Conservation (phyloP, 2,888 invertebrate species). For the Pinctada fucata region DNA sequence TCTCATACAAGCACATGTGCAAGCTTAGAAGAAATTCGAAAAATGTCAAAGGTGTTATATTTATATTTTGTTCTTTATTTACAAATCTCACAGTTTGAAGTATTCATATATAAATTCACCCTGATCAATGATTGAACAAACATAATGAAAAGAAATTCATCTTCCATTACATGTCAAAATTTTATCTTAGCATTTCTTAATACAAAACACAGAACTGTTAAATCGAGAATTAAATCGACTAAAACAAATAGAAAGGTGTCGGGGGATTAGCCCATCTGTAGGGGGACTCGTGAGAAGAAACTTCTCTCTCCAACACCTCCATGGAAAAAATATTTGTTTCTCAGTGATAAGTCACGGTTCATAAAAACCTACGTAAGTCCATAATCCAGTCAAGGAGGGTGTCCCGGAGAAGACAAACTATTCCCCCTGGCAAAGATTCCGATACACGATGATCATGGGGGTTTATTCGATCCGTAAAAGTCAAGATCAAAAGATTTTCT, state of each 20-base stretch:
- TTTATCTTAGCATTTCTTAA: background rate
- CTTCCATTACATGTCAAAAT: background rate
- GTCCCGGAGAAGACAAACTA: background rate
- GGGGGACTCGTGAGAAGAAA: slow-evolving; percentile 24
- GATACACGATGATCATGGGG: background rate
- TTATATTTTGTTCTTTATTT: background rate
- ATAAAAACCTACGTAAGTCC: slow-evolving; percentile 10
- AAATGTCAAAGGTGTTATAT: too few species aligned
- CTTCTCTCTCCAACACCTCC: background rate
- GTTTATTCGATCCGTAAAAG: background rate
- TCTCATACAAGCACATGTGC: too few species aligned
- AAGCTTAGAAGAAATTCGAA: too few species aligned
- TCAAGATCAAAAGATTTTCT: background rate
- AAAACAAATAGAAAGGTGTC: slow-evolving; percentile 20
- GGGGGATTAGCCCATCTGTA: slow-evolving; percentile 14
- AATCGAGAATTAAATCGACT: slow-evolving; percentile 1
- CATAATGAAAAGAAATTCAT: slow-evolving; percentile 19
- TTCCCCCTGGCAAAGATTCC: background rate
- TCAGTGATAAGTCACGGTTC: slow-evolving; percentile 28
- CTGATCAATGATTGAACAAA: background rate
- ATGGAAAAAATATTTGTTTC: background rate
- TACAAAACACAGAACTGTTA: slow-evolving; percentile 3
- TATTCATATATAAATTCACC: background rate
- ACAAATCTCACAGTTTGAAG: background rate
- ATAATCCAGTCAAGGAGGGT: slow-evolving; percentile 14